Conservation (phyloP, 2,888 invertebrate genomes). For the Unio delphinus region DNA sequence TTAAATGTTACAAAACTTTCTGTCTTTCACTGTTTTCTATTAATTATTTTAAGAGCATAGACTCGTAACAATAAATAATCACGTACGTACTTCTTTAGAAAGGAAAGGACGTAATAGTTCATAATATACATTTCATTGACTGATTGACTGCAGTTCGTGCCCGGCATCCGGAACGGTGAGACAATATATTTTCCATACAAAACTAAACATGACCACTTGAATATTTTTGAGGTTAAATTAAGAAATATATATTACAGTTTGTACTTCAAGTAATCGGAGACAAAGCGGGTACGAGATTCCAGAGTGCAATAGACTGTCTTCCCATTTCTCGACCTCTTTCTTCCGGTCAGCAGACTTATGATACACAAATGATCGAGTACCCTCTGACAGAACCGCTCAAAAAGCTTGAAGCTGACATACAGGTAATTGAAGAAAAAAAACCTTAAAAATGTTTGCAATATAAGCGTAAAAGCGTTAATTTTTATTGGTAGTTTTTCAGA, state of each 20-base stretch:
- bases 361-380: constrained; percentile 80
- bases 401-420: constrained; percentile 79
- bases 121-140: too few relatives aligned
- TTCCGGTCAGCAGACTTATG: constrained; percentile 80
- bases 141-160: too few relatives aligned
- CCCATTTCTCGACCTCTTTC: constrained; percentile 76
- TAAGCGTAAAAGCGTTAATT: neutral
- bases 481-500: neutral
- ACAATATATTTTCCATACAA: too few relatives aligned
- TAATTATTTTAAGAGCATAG: too few relatives aligned
- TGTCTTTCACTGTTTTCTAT: too few relatives aligned
- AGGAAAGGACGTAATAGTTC: too few relatives aligned
- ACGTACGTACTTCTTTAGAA: too few relatives aligned
- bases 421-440: constrained; percentile 36
- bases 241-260: constrained; percentile 36
- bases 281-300: constrained; percentile 32
- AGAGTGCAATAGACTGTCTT: constrained; percentile 45
- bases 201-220: too few relatives aligned
- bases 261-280: constrained; percentile 48
- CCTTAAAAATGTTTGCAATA: neutral
- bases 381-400: constrained; percentile 84
- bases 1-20: too few relatives aligned
- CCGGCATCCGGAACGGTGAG: too few relatives aligned
- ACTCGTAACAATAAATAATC: too few relatives aligned
- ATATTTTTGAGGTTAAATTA: too few relatives aligned